phyloP scores from a whole-genome alignment of 2,113 vertebrate genomes.

The Labeo rohita region DNA sequence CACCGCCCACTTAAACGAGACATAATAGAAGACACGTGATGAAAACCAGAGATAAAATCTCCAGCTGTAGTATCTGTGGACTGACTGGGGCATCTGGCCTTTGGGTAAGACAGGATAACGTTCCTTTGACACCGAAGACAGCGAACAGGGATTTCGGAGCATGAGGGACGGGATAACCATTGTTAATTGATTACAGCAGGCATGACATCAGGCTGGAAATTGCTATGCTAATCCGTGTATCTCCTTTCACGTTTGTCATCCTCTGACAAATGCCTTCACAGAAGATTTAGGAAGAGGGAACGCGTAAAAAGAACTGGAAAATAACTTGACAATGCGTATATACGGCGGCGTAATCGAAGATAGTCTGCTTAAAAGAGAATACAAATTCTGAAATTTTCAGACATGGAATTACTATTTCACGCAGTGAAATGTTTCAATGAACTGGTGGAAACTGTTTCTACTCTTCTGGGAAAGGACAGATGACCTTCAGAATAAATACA shows the following conservation, averaged over 20 bases:
- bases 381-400: background rate
- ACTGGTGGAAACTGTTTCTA: slow-evolving; percentile 3
- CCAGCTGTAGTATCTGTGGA: slow-evolving; percentile 32
- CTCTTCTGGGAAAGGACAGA: background rate
- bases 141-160: slow-evolving; percentile 32
- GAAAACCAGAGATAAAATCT: slow-evolving; percentile 21
- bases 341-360: background rate
- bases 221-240: slow-evolving; percentile 55
- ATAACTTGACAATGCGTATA: background rate
- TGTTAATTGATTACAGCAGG: slow-evolving; percentile 46
- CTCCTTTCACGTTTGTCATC: slow-evolving; percentile 37
- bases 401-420: background rate
- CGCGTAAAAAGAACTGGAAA: background rate
- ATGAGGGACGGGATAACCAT: slow-evolving; percentile 35
- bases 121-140: slow-evolving; percentile 24
- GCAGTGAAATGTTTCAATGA: background rate
- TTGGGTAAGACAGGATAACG: slow-evolving; percentile 33
- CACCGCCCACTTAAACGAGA: background rate
- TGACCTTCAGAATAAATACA: background rate
- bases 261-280: slow-evolving; percentile 39
- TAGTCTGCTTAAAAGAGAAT: background rate
- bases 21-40: background rate
- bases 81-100: slow-evolving; percentile 30
- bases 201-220: slow-evolving; percentile 42
- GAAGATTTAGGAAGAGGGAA: slow-evolving; percentile 5